Conservation (phyloP, 2,888 invertebrate species). For the Caradrina clavipalpis region DNA sequence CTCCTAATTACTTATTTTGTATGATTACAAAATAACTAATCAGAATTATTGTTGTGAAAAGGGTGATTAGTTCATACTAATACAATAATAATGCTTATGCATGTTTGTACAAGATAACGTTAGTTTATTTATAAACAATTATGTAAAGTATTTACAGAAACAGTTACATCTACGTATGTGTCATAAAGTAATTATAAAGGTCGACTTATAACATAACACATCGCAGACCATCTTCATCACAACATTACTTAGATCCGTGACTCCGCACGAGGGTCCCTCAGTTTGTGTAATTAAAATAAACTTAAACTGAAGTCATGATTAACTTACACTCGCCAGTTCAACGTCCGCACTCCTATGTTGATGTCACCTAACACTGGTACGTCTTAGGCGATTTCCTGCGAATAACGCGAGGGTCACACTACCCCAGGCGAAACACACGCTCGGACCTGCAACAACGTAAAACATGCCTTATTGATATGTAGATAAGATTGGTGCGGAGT, state of each 20-base stretch:
- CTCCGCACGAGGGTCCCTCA: background rate
- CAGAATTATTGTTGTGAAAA: too few relatives aligned
- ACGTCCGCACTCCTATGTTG: slow-evolving; percentile 49
- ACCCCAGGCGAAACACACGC: slow-evolving; percentile 69
- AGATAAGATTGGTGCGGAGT: slow-evolving; percentile 54
- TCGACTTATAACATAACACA: background rate
- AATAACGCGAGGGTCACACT: slow-evolving; percentile 72
- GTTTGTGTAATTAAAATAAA: slow-evolving; percentile 45
- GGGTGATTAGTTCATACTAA: too few relatives aligned
- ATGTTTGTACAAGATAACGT: background rate
- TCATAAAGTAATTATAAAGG: slow-evolving; percentile 10
- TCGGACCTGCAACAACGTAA: slow-evolving; percentile 65
- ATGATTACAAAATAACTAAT: background rate
- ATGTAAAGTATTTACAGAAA: slow-evolving; percentile 7
- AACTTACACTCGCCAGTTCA: slow-evolving; percentile 38
- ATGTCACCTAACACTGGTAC: slow-evolving; percentile 73
- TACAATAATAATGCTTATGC: background rate
- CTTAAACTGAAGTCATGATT: slow-evolving; percentile 37
- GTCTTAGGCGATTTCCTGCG: slow-evolving; percentile 84
- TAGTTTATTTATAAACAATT: slow-evolving; percentile 17
- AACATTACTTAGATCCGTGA: background rate
- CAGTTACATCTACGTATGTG: background rate
- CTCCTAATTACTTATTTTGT: background rate
- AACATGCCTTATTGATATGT: slow-evolving; percentile 62
- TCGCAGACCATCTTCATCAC: background rate